phyloP scores from a whole-genome alignment of 2,888 invertebrate genomes.

The Leistus spinibarbis region DNA sequence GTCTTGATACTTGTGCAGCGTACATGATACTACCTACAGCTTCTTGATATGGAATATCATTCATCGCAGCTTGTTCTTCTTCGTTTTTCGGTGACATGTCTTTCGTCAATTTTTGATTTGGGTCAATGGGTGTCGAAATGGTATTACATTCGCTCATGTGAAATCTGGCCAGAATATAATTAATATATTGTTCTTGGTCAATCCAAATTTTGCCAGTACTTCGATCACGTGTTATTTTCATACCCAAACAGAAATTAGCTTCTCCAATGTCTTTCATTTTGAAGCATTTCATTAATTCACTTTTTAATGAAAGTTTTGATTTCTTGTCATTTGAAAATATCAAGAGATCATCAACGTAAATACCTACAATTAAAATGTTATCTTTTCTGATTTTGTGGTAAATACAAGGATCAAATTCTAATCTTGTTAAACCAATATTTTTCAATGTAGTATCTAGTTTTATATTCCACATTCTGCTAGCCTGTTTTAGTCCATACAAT shows the following conservation, averaged over 20 bases:
- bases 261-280: slow-evolving; percentile 38
- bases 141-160: slow-evolving; percentile 33
- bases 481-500: slow-evolving; percentile 21
- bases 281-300: slow-evolving; percentile 23
- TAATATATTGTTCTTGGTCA: slow-evolving; percentile 38
- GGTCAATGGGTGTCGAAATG: slow-evolving; percentile 21
- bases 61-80: slow-evolving; percentile 11
- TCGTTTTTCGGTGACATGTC: slow-evolving; percentile 1
- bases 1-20: slow-evolving; percentile 20
- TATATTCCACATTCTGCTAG: slow-evolving; percentile 15
- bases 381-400: slow-evolving; percentile 1
- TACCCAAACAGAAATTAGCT: slow-evolving; percentile 36
- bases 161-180: slow-evolving; percentile 20
- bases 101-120: background rate
- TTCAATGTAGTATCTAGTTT: slow-evolving; percentile 4
- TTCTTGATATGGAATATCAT: slow-evolving; percentile 17
- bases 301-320: background rate
- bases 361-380: slow-evolving; percentile 13
- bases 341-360: slow-evolving; percentile 19
- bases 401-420: slow-evolving; percentile 5
- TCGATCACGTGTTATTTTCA: slow-evolving; percentile 23
- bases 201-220: slow-evolving; percentile 26
- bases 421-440: slow-evolving; percentile 13
- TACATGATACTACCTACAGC: slow-evolving; percentile 16
- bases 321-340: slow-evolving; percentile 30